Percentiles rank a stretch among this genome's conserved stretches.
Evolutionary conservation across 2,113 vertebrate species (phyloP).

Genomic region (Alaudala cheleensis): DNA sequence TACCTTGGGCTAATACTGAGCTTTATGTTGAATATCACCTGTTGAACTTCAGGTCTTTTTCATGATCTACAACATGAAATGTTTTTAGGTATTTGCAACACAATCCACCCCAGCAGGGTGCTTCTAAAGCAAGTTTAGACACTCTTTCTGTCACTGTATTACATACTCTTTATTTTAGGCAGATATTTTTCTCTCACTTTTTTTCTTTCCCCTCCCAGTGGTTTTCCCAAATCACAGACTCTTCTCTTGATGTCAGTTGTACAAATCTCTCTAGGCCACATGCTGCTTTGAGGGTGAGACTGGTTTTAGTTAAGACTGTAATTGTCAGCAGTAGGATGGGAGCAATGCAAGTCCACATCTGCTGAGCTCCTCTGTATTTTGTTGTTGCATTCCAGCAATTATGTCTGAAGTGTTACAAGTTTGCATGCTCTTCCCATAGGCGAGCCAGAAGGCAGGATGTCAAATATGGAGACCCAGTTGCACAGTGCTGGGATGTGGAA

Average conservation of each 20-base stretch:
- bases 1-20: not conserved
- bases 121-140: not conserved
- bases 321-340: conserved; percentile 45
- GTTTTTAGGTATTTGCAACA: not conserved
- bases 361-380: conserved; percentile 12
- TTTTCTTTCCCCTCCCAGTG: not conserved
- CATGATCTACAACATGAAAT: not conserved
- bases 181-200: not conserved
- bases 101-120: not conserved
- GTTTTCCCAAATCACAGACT: conserved; percentile 45
- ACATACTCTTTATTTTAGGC: not conserved
- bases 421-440: conserved; percentile 70
- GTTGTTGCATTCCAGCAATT: conserved; percentile 22
- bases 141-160: not conserved
- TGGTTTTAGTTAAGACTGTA: conserved; percentile 58
- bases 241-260: conserved; percentile 46
- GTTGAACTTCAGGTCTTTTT: not conserved
- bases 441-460: conserved; percentile 95
- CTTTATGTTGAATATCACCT: not conserved
- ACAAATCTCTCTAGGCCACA: conserved; percentile 63
- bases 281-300: conserved; percentile 56
- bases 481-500: conserved; percentile 94
- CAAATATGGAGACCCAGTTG: conserved; percentile 93
- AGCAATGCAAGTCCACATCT: not conserved
- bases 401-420: conserved; percentile 38